Conservation (phyloP, 2,113 vertebrate genomes). For the Pholis gunnellus region DNA sequence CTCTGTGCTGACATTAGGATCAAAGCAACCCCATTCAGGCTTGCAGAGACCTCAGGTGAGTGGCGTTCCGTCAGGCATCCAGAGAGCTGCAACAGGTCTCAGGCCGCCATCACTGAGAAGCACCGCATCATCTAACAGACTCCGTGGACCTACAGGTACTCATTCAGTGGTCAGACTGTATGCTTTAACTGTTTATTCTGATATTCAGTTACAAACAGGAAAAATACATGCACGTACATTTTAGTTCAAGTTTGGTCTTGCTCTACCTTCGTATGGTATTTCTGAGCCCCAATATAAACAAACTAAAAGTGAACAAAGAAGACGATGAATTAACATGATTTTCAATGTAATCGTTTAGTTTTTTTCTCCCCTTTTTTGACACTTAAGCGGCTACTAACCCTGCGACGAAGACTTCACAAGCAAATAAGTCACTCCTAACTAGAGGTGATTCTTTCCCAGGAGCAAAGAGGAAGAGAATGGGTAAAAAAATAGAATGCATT, state of each 20-base stretch:
- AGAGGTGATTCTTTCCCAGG: slow-evolving; percentile 39
- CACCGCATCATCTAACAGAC: slow-evolving; percentile 26
- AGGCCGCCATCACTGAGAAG: slow-evolving; percentile 31
- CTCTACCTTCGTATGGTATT: not conserved
- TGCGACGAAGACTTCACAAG: slow-evolving; percentile 27
- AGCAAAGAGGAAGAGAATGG: slow-evolving; percentile 65
- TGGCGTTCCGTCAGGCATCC: slow-evolving; percentile 30
- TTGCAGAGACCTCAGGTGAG: slow-evolving; percentile 29
- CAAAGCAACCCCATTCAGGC: slow-evolving; percentile 41
- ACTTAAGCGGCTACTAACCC: slow-evolving; percentile 12
- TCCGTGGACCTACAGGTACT: slow-evolving; percentile 45
- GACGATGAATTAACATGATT: not conserved
- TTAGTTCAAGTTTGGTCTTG: not conserved
- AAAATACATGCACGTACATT: not conserved
- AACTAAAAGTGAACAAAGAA: not conserved
- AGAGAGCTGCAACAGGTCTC: slow-evolving; percentile 28
- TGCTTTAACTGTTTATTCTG: slow-evolving; percentile 2
- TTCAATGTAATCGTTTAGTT: not conserved
- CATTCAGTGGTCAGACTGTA: not conserved
- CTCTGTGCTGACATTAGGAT: slow-evolving; percentile 25
- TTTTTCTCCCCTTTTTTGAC: not conserved
- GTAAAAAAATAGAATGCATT: slow-evolving; percentile 58
- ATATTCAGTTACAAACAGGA: not conserved
- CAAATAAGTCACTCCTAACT: slow-evolving; percentile 52
- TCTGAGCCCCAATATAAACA: not conserved